Evolutionary conservation across 2,888 invertebrate genomes (phyloP).

Genomic region (Nebria brevicollis): DNA sequence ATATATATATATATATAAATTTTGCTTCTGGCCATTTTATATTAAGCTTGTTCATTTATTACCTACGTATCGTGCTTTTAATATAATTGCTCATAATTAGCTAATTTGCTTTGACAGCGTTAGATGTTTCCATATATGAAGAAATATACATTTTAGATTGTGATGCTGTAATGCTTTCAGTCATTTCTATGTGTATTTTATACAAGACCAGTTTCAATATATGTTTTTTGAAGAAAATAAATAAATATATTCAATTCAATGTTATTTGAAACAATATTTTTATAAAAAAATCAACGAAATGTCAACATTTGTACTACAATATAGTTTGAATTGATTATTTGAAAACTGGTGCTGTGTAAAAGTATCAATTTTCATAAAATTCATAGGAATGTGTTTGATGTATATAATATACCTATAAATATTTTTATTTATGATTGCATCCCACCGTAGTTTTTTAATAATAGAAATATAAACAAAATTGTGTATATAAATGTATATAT

Average conservation of each 20-base stretch:
- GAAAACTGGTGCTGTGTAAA: not conserved
- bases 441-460: not conserved
- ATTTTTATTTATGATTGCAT: not conserved
- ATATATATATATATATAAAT: not conserved
- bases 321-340: not conserved
- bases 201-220: not conserved
- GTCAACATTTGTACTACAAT: too few species aligned
- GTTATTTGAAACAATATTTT: too few species aligned
- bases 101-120: not conserved
- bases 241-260: not conserved
- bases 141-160: not conserved
- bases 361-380: not conserved
- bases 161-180: not conserved
- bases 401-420: not conserved
- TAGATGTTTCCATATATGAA: not conserved
- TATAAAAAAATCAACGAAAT: too few species aligned
- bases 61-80: not conserved
- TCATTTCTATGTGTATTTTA: not conserved
- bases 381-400: not conserved
- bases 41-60: not conserved
- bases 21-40: not conserved
- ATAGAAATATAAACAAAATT: constrained; percentile 7
- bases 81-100: not conserved
- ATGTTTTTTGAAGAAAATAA: not conserved
- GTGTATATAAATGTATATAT: constrained; percentile 23